Base-by-base conservation (phyloP, 2,888 invertebrate species). In the Ypsolopha scabrella region DNA sequence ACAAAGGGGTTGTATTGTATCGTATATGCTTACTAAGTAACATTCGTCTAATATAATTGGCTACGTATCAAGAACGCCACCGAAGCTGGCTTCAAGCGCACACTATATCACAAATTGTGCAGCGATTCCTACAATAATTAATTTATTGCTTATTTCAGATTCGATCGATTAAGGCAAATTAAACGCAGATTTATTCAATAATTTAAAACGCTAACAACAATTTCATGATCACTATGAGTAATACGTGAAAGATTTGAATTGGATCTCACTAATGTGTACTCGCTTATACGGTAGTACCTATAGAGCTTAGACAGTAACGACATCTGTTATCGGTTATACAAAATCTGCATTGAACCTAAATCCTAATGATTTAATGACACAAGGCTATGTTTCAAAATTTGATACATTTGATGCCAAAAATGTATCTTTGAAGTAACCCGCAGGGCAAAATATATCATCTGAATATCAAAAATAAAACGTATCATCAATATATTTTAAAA, bases 381-480 rank as follows among this genome's bases (percentile, higher is more conserved):
- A 24, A 24, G 24, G 24, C 4, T 24, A 3, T 24, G 24, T 24
- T 24, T 24, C 24, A 24, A 24, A 24, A 24, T 24, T 24, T 24
- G 24, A 24, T 24, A 24, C 24, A 24, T 24, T 24, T 24, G 24
- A 24, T 24, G 24, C 4, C 24, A 24, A 24, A 36, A 36, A 49
- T 24, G n/a, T 39, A 34, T 49, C 14, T n/a, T 39, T 24, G 8
- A 41, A 49, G 39, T 49, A 70, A 71, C 65, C 64, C 61, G 72
- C 80, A 80, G 72, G 78, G 77, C 24, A 81, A 81, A 82, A 80
- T 80, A 80, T 76, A 75, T 67, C 67, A 77, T 74, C 71, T 71
- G 76, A 76, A 77, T 85, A 85, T 85, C 85, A 85, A 85, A 85
- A 85, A 85, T 85, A 85, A 83, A 70, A 70, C 69, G 64, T 64